phyloP scores from a whole-genome alignment of 2,797 vertebrate genomes.

The Sparus aurata region DNA sequence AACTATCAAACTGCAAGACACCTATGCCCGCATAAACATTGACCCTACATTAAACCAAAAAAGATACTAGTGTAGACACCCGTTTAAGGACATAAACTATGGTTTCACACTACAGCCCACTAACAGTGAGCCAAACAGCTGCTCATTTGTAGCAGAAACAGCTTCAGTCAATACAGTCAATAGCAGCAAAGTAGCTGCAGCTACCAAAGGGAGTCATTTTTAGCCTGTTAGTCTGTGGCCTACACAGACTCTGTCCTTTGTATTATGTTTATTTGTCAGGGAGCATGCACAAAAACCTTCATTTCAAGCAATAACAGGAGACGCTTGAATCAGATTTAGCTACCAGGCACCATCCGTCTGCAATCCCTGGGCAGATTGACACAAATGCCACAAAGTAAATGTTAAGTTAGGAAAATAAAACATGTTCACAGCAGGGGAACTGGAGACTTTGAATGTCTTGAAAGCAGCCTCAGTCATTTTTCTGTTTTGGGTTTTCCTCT shows the following conservation, averaged over 20 bases:
- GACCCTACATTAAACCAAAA: not conserved
- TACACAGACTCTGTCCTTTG: not conserved
- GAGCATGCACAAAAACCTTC: not conserved
- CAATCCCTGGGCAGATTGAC: not conserved
- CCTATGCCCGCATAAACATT: not conserved
- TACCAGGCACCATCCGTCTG: not conserved
- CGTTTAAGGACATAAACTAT: not conserved
- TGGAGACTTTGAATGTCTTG: not conserved
- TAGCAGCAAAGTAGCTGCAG: conserved; percentile 36
- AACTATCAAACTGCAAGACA: not conserved
- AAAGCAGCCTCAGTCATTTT: not conserved
- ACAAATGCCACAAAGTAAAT: conserved; percentile 30
- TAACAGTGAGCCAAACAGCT: conserved; percentile 16
- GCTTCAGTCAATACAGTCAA: conserved; percentile 40
- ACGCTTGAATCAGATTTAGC: conserved; percentile 5
- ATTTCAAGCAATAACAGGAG: conserved; percentile 16
- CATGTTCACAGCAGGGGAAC: not conserved
- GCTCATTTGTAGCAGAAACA: conserved; percentile 40
- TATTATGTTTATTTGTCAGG: conserved; percentile 31
- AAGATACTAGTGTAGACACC: not conserved
- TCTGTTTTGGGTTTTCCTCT: not conserved
- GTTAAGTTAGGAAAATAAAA: conserved; percentile 23
- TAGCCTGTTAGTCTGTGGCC: not conserved
- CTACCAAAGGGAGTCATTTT: conserved; percentile 39
- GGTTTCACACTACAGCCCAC: conserved; percentile 7